These are phyloP conservation scores for Digitonthophagus gazella DNA, from an alignment of 2,888 invertebrate species.

Conservation along the genomic window DNA sequence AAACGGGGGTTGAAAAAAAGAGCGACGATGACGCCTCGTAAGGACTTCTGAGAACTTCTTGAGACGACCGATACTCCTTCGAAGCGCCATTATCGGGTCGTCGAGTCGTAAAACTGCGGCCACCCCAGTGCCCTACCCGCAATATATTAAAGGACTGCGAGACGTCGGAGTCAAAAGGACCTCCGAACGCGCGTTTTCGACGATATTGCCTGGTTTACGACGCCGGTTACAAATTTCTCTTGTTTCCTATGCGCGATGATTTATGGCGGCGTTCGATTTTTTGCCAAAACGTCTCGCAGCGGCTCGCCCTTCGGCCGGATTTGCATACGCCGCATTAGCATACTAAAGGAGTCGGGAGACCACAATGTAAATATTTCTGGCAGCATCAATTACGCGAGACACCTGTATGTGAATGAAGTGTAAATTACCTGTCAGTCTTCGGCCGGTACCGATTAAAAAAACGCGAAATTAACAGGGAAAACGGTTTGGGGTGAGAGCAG, in stretches of 20 bases:
- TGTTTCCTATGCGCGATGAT: not conserved
- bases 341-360: not conserved
- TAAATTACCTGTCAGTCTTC: slow-evolving; percentile 13
- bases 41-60: not conserved
- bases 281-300: not conserved
- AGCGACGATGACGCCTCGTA: not conserved
- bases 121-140: not conserved
- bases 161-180: not conserved
- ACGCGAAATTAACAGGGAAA: slow-evolving; percentile 32
- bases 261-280: not conserved
- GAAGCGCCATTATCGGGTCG: not conserved
- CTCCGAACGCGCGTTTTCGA: not conserved
- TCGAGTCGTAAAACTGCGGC: not conserved
- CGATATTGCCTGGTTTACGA: not conserved
- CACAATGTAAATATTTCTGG: not conserved
- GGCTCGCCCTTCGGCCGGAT: not conserved
- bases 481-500: slow-evolving; percentile 26
- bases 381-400: slow-evolving; percentile 9
- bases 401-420: slow-evolving; percentile 13
- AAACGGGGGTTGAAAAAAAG: slow-evolving; percentile 14
- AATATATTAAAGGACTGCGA: not conserved
- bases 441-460: slow-evolving; percentile 20
- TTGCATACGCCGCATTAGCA: not conserved
- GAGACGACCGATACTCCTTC: not conserved
- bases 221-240: not conserved